phyloP scores from a whole-genome alignment of 2,888 invertebrate species.

The Eueremaeus valkanovi region DNA sequence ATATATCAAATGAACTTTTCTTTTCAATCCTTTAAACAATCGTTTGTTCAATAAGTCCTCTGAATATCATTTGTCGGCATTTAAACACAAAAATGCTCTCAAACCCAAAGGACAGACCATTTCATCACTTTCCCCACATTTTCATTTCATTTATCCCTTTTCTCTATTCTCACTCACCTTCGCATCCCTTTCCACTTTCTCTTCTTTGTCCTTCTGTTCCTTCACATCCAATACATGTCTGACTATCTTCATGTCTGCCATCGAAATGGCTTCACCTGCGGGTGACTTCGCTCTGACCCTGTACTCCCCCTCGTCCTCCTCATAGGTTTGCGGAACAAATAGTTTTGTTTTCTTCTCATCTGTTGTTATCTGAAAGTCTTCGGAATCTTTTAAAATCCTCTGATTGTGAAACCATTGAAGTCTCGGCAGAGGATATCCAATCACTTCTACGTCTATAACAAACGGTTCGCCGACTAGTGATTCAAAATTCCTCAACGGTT shows the following conservation, averaged over 20 bases:
- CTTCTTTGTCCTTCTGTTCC: no score
- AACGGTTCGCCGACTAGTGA: conserved; percentile 45
- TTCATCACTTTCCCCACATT: no score
- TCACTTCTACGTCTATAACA: conserved; percentile 47
- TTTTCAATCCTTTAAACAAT: no score
- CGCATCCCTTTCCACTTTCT: conserved; percentile 43
- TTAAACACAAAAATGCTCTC: no score
- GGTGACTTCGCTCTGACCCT: conserved; percentile 86
- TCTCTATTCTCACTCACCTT: conserved; percentile 17
- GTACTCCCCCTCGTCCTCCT: conserved; percentile 68
- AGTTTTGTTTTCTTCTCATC: conserved; percentile 74
- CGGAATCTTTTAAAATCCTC: conserved; percentile 63
- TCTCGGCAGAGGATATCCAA: conserved; percentile 46
- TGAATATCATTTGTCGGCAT: no score
- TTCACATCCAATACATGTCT: neutral
- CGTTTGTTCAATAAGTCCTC: no score
- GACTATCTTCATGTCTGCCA: conserved; percentile 65
- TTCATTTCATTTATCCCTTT: no score
- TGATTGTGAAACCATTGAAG: conserved; percentile 60
- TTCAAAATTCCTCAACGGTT: conserved; percentile 41
- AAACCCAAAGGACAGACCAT: no score
- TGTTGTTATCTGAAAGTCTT: conserved; percentile 67
- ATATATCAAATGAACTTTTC: no score
- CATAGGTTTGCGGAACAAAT: conserved; percentile 66
- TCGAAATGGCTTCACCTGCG: conserved; percentile 80